Base-by-base conservation (phyloP, 1,140 invertebrate genomes). In the Galleria mellonella region DNA sequence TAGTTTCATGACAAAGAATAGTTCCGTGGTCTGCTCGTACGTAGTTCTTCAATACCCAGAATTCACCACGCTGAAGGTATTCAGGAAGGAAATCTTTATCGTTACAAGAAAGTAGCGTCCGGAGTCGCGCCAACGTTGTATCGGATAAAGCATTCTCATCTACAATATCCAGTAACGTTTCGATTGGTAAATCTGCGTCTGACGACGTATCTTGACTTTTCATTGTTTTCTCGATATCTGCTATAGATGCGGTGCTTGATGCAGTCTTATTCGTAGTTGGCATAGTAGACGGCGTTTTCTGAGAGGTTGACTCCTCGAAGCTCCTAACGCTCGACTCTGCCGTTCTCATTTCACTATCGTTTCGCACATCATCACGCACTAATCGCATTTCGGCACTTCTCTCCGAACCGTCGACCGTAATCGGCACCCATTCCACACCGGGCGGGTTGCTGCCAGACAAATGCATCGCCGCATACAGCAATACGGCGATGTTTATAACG, bases 1-100 rank as follows among this genome's bases (percentile, higher is more conserved):
- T 89, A 47, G 90, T 92, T 76, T 96, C 94, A 78, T 95, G 93
- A 72, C 94, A 96, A 75, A 83, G 78, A 23, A 89, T 57, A 11
- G 81, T 64, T 9, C 88, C 89, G 44, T 90, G 88, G 53, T 90
- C 88, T 38, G 90, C 87, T 64, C 86, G 83, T 39, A 97, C 89
- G 71, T 96, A 97, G 85, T 97, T 96, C 75, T 96, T 94, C 7
- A 97, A 86, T 43, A 97, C 94, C 94, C 94, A 96, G 69, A 93
- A 97, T 61, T 95, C 94, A 9, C 95, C 95, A 6, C 94, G 89
- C 66, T 96, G 94, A 37, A 91, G 87, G 8, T 90, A 92, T 51
- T 89, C 88, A 8, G 90, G 88, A 27, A 88, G 78, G 55, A 87
- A 85, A 1, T 89, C 87, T 49, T 88, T 91, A 49, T 94, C 92